Evolutionary conservation across 2,797 vertebrate genomes (phyloP).

Genomic region (Trachops cirrhosus): DNA sequence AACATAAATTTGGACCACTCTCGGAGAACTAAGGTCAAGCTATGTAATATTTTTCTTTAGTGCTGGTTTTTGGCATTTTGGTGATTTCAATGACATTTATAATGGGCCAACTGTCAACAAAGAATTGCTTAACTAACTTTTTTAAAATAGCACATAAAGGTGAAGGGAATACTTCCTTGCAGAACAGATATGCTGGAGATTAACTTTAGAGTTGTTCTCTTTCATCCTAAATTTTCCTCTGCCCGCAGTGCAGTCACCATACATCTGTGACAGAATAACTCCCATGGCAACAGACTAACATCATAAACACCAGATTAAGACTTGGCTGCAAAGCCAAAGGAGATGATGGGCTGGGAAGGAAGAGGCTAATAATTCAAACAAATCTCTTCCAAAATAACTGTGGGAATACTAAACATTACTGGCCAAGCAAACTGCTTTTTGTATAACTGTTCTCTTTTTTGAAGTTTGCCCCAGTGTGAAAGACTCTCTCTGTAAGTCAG

Average conservation of each 20-base stretch:
- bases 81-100: constrained; percentile 32
- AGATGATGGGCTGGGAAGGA: constrained; percentile 74
- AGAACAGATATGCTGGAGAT: constrained; percentile 27
- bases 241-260: constrained; percentile 75
- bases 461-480: constrained; percentile 79
- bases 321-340: constrained; percentile 76
- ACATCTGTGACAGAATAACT: constrained; percentile 76
- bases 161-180: constrained; percentile 31
- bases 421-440: constrained; percentile 78
- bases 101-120: not conserved
- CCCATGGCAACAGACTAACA: constrained; percentile 82
- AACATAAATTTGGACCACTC: constrained; percentile 27
- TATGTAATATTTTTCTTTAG: not conserved
- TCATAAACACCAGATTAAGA: constrained; percentile 79
- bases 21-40: constrained; percentile 19
- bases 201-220: constrained; percentile 33
- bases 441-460: constrained; percentile 68
- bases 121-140: constrained; percentile 34
- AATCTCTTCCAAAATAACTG: constrained; percentile 73
- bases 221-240: constrained; percentile 58
- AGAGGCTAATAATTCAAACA: constrained; percentile 75
- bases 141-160: constrained; percentile 32
- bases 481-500: constrained; percentile 80
- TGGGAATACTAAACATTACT: constrained; percentile 76
- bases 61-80: constrained; percentile 18